phyloP scores from a whole-genome alignment of 2,888 invertebrate species.

The Pristionchus fissidentatus region DNA sequence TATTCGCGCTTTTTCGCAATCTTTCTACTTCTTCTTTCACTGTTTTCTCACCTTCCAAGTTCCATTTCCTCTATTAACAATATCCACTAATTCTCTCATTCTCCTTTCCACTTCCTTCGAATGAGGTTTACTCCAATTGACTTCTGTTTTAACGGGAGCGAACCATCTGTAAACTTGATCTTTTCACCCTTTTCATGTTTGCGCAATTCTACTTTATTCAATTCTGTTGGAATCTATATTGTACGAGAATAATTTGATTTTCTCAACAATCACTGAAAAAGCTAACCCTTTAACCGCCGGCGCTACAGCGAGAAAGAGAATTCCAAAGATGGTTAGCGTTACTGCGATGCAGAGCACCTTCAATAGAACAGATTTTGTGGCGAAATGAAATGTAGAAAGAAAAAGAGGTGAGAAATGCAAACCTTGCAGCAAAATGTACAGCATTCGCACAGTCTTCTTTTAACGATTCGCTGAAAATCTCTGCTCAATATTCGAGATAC shows the following conservation, averaged over 20 bases:
- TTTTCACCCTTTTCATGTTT: no score
- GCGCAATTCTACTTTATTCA: no score
- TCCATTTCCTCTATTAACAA: background rate
- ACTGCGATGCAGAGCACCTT: background rate
- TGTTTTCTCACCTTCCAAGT: conserved; percentile 11
- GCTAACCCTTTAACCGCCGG: background rate
- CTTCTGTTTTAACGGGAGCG: background rate
- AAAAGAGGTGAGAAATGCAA: no score
- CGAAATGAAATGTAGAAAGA: background rate
- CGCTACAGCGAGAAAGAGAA: background rate
- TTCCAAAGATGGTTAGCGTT: no score
- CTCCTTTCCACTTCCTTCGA: background rate
- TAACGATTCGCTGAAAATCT: no score
- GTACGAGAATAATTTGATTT: background rate
- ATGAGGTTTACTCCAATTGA: background rate
- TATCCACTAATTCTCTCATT: background rate
- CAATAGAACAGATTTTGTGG: background rate
- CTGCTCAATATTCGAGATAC: no score
- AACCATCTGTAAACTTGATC: background rate
- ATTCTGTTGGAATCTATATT: background rate
- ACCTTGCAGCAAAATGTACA: background rate
- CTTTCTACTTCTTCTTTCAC: no score
- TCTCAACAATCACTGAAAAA: background rate
- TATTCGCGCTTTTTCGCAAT: no score
- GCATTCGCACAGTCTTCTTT: background rate